Percentiles rank a stretch among this genome's conserved stretches.
Conservation (phyloP, 2,797 vertebrate species). For the Parauchenoglanis punctatus region DNA sequence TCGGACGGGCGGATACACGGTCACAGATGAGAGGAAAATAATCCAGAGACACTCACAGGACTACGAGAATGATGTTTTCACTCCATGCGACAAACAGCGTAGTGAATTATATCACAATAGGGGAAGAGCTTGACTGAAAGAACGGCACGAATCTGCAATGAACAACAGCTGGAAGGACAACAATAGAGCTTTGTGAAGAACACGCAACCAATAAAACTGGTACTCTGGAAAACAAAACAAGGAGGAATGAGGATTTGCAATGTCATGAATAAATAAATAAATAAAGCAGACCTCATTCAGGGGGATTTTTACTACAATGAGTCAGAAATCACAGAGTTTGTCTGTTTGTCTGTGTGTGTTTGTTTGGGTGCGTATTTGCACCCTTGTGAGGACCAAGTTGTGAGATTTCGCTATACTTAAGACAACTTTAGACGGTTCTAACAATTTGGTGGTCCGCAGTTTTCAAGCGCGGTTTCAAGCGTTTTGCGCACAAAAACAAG, state of each 20-base stretch:
- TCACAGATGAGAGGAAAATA: not conserved
- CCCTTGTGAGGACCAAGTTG: too few species aligned
- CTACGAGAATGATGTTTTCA: not conserved
- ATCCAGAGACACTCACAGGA: too few species aligned
- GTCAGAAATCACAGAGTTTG: not conserved
- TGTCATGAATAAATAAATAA: conserved; percentile 30
- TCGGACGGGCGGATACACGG: not conserved
- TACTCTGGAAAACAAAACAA: conserved; percentile 42
- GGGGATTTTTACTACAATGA: not conserved
- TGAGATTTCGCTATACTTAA: too few species aligned
- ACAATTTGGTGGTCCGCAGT: too few species aligned
- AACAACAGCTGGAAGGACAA: conserved; percentile 59
- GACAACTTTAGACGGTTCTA: too few species aligned
- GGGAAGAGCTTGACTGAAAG: not conserved
- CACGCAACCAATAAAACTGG: conserved; percentile 49
- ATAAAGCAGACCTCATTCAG: conserved; percentile 27
- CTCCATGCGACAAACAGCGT: not conserved
- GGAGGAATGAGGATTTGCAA: not conserved
- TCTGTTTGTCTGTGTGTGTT: not conserved
- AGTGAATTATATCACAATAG: not conserved
- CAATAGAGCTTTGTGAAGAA: conserved; percentile 60
- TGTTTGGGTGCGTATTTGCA: too few species aligned
- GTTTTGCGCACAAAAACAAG: too few species aligned
- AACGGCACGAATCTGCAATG: conserved; percentile 31
- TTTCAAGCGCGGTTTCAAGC: too few species aligned